Base-by-base conservation (phyloP, 2,797 vertebrate genomes). In the Myiotriccus ornatus region DNA sequence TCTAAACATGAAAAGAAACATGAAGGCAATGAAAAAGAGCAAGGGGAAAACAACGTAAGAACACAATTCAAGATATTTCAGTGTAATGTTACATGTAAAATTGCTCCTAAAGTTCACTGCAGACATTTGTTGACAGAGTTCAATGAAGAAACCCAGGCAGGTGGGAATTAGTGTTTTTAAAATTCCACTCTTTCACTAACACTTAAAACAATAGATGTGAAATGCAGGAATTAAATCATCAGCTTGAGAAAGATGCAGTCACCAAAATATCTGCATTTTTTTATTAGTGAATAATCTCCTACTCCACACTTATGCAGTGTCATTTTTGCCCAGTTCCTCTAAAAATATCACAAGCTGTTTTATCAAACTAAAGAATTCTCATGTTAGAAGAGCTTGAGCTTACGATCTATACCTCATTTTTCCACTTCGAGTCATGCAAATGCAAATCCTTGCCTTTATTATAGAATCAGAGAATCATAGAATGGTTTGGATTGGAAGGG, bases 331-430 rank as follows among this genome's bases (percentile, higher is more conserved):
- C 13, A 53, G n/a, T 76, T 68, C 41, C 34, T 88, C 63, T 83
- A 73, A 91, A 94, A 95, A 87, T 3, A 35, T 50, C 64, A 57
- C 5, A 14, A 86, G 56, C 41, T 86, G n/a, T 64, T 95, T 93
- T 94, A 82, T 86, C 71, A 96, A 43, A 78, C 32, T 82, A 57
- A 94, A 90, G 81, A 85, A 87, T 84, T 76, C n/a, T 53, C 49
- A 35, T 62, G 25, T 93, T 90, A 93, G 64, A 84, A 63, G 28
- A 91, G 12, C 41, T 52, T 70, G 37, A 83, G 35, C 16, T 85
- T 50, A 37, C 71, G 56, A 50, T 32, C 24, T 77, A 12, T 10
- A 43, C 19, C 16, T 85, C 4, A 1, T 94, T 96, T 94, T 92
- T 83, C 64, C 22, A 64, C 56, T 83, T 83, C 50, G 41, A 50